Conservation (phyloP, 2,113 vertebrate species). For the Phalacrocorax brasilianus region DNA sequence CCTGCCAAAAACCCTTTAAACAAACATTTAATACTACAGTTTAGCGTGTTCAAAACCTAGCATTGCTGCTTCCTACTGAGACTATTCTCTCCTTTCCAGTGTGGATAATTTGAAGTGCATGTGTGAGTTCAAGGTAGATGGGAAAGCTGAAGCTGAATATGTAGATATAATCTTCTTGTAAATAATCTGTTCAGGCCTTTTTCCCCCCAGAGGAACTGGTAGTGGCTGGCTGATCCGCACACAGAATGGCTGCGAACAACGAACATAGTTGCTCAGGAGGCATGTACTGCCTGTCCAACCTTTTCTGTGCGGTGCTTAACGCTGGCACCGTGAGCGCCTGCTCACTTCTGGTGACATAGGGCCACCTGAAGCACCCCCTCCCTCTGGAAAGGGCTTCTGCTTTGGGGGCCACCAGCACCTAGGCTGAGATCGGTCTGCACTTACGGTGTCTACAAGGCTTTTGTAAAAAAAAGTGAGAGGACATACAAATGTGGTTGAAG, state of each 20-base stretch:
- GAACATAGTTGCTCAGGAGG: not conserved
- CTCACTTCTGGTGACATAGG: not conserved
- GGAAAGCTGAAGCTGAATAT: not conserved
- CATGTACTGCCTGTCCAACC: too few species aligned
- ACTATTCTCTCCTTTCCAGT: not conserved
- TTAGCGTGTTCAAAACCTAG: not conserved
- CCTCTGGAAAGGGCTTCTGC: not conserved
- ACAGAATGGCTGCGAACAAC: not conserved
- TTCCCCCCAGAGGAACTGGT: not conserved
- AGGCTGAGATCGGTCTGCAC: not conserved
- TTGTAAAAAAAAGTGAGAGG: not conserved
- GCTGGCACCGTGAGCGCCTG: fast-evolving
- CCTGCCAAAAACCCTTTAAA: not conserved
- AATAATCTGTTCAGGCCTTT: not conserved
- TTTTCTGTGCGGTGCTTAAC: too few species aligned
- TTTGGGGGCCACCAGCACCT: not conserved
- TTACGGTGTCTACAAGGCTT: not conserved
- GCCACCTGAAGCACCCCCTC: not conserved
- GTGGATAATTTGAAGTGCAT: not conserved
- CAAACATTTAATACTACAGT: not conserved
- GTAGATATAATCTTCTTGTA: not conserved
- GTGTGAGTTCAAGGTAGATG: not conserved
- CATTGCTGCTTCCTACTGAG: not conserved
- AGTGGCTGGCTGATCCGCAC: not conserved
- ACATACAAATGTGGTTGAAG: not conserved